Base-by-base conservation (phyloP, 64 coral and sea anemone genomes). In the Montipora capricornis region DNA sequence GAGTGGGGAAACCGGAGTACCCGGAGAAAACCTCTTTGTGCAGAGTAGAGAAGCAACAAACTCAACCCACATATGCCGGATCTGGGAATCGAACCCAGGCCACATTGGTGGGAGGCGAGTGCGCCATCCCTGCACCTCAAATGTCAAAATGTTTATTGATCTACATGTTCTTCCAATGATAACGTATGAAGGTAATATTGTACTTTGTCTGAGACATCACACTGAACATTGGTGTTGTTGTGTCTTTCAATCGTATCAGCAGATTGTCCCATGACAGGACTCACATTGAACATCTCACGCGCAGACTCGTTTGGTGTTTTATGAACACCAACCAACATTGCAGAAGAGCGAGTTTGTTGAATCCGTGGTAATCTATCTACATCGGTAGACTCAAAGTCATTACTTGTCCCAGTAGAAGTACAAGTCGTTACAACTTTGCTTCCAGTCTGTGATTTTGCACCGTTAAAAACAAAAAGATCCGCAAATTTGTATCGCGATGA, bases 251-350 rank as follows among this genome's bases (percentile, higher is more conserved):
- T 49, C 16, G 47, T 3, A 12, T 71, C 67, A 86, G 62, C 64
- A 46, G 82, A 86, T 9, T 86, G 61, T 49, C 60, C 82, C 82
- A 86, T 49, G 10, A 86, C 67, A 49, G 82, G 82, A 86, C 82
- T 86, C 44, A 86, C 45, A 19, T 86, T 86, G 46, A 86, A 86
- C 66, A 70, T n/a, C 62, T 86, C 82, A 8, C 82, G 62, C 66
- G 66, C 62, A 71, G 44, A 13, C 62, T 86, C 62, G 47, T 16
- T 71, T 20, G 82, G 47, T 86, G 82, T 86, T 86, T 73, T 49
- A 71, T 68, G 82, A 44, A 59, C 11, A 14, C 66, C 13, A 19
- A 86, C 82, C 64, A 86, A 19, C 82, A 71, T 86, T 49, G 82
- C 19, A 71, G 59, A 47, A 46, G 29, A 48, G 76, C 67, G 62